These are phyloP conservation scores for Scaptodrosophila lebanonensis DNA, from an alignment of 1,140 invertebrate genomes.

Conservation along the genomic window DNA sequence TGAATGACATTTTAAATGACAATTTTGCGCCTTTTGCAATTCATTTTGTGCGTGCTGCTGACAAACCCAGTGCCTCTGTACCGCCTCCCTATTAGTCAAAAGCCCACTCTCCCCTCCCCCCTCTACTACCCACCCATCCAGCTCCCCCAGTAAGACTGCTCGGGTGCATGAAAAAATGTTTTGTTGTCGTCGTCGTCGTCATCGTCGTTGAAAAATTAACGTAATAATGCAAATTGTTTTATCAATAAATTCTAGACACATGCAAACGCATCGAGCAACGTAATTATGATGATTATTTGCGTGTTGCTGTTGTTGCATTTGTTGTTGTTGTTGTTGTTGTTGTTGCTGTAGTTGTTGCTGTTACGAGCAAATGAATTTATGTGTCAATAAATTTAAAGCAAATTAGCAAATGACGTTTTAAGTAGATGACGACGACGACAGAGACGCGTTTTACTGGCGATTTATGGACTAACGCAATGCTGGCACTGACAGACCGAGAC, in stretches of 20 bases:
- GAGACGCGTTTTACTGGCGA: constrained; percentile 37
- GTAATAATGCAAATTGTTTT: constrained; percentile 74
- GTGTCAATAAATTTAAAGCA: constrained; percentile 71
- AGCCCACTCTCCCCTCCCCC: too few relatives aligned
- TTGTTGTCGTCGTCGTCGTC: too few relatives aligned
- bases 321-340: constrained; percentile 17
- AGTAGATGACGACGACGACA: constrained; percentile 38
- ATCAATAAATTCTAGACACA: constrained; percentile 72
- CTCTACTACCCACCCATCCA: too few relatives aligned
- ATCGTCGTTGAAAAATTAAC: constrained; percentile 62
- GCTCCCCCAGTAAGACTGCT: constrained; percentile 14
- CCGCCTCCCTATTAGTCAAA: too few relatives aligned
- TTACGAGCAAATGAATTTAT: constrained; percentile 60
- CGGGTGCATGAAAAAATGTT: background rate
- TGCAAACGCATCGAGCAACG: constrained; percentile 27
- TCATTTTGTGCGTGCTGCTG: too few relatives aligned
- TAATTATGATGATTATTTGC: constrained; percentile 46
- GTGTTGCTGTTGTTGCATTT: constrained; percentile 22
- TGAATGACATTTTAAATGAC: constrained; percentile 70
- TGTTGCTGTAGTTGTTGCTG: constrained; percentile 13
- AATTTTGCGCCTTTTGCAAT: constrained; percentile 64
- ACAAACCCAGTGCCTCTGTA: too few relatives aligned
- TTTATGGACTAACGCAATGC: constrained; percentile 51
- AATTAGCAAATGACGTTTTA: constrained; percentile 73
- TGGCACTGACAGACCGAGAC: background rate